Percentiles rank a stretch among this genome's conserved stretches.
These are phyloP conservation scores for Centropus unirufus DNA, from an alignment of 2,113 vertebrate species.

Conservation along the genomic window DNA sequence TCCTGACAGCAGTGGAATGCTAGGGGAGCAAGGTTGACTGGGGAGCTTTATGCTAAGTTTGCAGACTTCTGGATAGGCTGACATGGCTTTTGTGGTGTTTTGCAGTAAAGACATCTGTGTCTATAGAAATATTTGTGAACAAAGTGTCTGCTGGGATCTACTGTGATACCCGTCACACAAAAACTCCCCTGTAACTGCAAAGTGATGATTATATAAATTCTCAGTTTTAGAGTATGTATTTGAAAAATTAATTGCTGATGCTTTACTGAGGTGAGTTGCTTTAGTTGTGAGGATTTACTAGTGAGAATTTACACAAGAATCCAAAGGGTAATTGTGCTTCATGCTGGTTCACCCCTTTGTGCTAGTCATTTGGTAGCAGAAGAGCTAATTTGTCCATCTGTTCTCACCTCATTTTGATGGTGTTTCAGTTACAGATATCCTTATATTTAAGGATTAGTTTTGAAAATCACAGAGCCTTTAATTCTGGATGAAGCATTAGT, in stretches of 20 bases:
- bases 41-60: background rate
- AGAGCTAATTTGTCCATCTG: background rate
- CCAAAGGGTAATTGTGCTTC: background rate
- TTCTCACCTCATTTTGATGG: background rate
- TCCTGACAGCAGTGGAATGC: background rate
- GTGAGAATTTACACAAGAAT: background rate
- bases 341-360: background rate
- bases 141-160: background rate
- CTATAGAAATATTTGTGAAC: background rate
- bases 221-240: background rate
- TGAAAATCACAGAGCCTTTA: background rate
- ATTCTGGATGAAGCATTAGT: background rate
- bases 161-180: background rate
- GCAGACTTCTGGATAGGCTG: background rate
- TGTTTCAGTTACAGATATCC: background rate
- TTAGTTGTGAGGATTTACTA: background rate
- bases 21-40: background rate
- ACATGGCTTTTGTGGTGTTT: background rate
- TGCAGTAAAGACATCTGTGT: background rate
- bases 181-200: rapidly evolving
- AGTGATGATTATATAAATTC: background rate
- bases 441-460: background rate
- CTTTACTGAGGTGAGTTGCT: background rate
- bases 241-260: background rate
- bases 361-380: background rate